These are phyloP conservation scores for Proterorhinus semilunaris DNA, from an alignment of 2,113 vertebrate species.

Conservation along the genomic window DNA sequence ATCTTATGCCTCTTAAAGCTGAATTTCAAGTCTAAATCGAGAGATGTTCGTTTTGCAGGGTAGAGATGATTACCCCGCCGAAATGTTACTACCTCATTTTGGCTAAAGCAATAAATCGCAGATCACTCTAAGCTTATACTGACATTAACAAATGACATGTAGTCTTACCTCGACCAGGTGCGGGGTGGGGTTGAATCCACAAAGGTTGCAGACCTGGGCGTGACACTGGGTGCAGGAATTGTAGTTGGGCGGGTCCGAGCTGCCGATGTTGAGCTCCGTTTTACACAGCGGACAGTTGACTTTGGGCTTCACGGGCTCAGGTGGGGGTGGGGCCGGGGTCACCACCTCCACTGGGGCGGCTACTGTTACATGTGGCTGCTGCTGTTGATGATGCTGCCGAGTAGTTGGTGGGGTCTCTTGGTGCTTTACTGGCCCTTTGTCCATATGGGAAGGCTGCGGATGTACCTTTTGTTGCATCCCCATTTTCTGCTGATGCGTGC, in stretches of 20 bases:
- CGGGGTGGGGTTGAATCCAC: slow-evolving; percentile 96
- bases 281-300: slow-evolving; percentile 93
- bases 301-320: slow-evolving; percentile 78
- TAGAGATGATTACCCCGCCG: too few relatives aligned
- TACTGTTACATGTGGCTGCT: background rate
- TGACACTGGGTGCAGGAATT: slow-evolving; percentile 92
- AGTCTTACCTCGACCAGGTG: slow-evolving; percentile 93
- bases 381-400: background rate
- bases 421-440: slow-evolving; percentile 49
- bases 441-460: slow-evolving; percentile 51
- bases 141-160: background rate
- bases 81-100: too few relatives aligned
- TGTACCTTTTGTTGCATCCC: slow-evolving; percentile 60
- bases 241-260: slow-evolving; percentile 85
- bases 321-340: slow-evolving; percentile 46
- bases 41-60: too few relatives aligned
- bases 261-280: slow-evolving; percentile 88
- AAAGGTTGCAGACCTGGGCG: slow-evolving; percentile 94
- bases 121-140: background rate
- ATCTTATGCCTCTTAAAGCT: too few relatives aligned
- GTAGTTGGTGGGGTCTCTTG: background rate
- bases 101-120: too few relatives aligned
- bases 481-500: slow-evolving; percentile 45
- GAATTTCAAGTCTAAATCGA: too few relatives aligned
- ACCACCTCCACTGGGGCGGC: slow-evolving; percentile 14